Base-by-base conservation (phyloP, 2,113 vertebrate genomes). In the Dromas ardeola region DNA sequence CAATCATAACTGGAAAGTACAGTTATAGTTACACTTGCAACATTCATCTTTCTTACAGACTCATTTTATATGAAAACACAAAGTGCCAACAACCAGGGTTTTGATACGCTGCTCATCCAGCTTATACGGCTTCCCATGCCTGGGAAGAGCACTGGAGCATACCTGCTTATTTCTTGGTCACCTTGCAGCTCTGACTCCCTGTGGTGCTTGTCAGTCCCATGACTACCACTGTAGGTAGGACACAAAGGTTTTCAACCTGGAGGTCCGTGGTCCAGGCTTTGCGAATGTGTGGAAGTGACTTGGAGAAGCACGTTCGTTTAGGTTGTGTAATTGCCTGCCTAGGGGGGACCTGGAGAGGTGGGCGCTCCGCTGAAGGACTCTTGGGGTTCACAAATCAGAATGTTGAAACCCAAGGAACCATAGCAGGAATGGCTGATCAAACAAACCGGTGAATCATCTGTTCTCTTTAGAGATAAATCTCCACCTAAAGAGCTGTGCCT, bases 301-400 rank as follows among this genome's bases (percentile, higher is more conserved):
- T 29, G 13, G 52, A 90, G 43, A 12, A 79, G 20, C 10, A 10
- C 2, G 9, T 13, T 36, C 5, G 5, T 19, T 42, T 50, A 53
- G 17, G 40, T 4, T 30, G n/a, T 29, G 3, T 9, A 59, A 49
- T 0, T 58, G 42, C 32, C 59, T 73, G 2, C 45, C 63, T 43
- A 25, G 16, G 12, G 8, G 13, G 2, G 1, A 0, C 15, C 47
- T 42, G 59, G 70, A 74, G 42, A 19, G 19, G 27, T 9, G 10
- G 6, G 30, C 20, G 22, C n/a, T 49, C 40, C 30, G 19, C 69
- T 67, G n/a, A 87, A 91, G 73, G 53, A 81, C 43, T 70, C 78
- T 3, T 7, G 14, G 11, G 5, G 40, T 77, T 88, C 67, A 80
- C 58, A 83, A 65, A 93, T 52, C 58, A 82, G 45, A 73, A 82